Conservation (phyloP, 2,888 invertebrate species). For the Dichetophora obliterata region DNA sequence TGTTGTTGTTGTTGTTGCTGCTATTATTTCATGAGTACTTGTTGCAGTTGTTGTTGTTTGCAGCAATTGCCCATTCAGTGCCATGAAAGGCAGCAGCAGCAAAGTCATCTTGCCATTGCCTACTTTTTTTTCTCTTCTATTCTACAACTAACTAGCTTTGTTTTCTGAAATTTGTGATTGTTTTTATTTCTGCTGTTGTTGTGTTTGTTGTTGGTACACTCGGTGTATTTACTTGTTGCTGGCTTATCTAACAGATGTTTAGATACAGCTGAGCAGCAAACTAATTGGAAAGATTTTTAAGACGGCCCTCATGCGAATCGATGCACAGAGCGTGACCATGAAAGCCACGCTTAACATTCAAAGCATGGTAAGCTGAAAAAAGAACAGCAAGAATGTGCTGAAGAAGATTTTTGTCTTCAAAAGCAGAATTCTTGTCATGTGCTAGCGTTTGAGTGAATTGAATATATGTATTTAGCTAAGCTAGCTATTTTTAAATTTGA, state of each 20-base stretch:
- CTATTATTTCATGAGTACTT: constrained; percentile 22
- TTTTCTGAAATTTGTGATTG: neutral
- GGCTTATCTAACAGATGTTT: constrained; percentile 52
- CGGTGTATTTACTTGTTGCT: neutral
- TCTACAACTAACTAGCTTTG: neutral
- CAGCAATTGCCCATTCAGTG: neutral
- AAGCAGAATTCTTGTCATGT: too few relatives aligned
- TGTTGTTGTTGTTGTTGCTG: constrained; percentile 39
- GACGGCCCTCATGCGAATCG: constrained; percentile 27
- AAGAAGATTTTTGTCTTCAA: too few relatives aligned
- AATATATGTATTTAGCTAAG: too few relatives aligned
- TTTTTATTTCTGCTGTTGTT: neutral
- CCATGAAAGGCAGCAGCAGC: constrained; percentile 10
- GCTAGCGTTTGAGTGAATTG: too few relatives aligned
- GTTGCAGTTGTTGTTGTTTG: constrained; percentile 5
- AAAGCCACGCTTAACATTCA: neutral
- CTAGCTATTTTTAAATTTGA: too few relatives aligned
- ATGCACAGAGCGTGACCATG: constrained; percentile 47
- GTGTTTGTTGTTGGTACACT: neutral
- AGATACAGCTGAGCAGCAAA: constrained; percentile 63
- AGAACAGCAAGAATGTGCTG: too few relatives aligned
- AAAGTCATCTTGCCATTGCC: neutral
- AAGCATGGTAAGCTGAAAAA: too few relatives aligned
- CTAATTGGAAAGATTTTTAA: constrained; percentile 62
- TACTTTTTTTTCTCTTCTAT: neutral